Percentiles rank a stretch among this genome's conserved stretches.
Conservation (phyloP, 2,113 vertebrate species). For the Pelecanoides urinatrix region DNA sequence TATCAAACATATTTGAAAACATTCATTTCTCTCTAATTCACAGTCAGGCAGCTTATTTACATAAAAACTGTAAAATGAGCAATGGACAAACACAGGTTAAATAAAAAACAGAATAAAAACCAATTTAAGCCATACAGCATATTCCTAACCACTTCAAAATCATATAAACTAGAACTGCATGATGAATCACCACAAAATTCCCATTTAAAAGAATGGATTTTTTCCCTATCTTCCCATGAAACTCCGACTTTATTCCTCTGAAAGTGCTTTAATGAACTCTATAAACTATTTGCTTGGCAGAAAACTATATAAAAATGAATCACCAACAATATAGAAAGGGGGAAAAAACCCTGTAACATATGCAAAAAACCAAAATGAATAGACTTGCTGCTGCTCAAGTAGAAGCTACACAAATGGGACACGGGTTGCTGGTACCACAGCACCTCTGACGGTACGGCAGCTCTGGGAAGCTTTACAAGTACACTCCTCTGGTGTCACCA, state of each 20-base stretch:
- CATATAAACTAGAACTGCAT: not conserved
- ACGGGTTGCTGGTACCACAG: not conserved
- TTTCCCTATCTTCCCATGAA: not conserved
- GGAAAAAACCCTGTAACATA: not conserved
- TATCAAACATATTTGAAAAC: slow-evolving; percentile 46
- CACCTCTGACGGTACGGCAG: rapidly evolving
- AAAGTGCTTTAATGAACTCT: slow-evolving; percentile 29
- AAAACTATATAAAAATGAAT: not conserved
- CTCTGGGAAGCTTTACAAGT: not conserved
- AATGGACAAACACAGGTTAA: slow-evolving; percentile 34
- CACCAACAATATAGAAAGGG: not conserved
- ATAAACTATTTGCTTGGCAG: not conserved
- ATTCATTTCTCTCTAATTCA: slow-evolving; percentile 31
- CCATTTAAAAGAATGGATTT: slow-evolving; percentile 19
- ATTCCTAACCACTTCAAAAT: slow-evolving; percentile 38
- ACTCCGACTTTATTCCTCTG: not conserved
- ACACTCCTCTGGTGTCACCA: not conserved
- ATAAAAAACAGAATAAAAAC: slow-evolving; percentile 28
- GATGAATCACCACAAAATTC: slow-evolving; percentile 23
- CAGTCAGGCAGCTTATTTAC: slow-evolving; percentile 31
- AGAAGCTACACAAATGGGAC: not conserved
- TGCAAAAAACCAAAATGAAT: not conserved
- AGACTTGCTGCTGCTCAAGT: not conserved
- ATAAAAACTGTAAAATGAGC: slow-evolving; percentile 51
- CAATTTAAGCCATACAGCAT: not conserved